phyloP scores from a whole-genome alignment of 2,888 invertebrate species.

The Aproaerema taeniolella region DNA sequence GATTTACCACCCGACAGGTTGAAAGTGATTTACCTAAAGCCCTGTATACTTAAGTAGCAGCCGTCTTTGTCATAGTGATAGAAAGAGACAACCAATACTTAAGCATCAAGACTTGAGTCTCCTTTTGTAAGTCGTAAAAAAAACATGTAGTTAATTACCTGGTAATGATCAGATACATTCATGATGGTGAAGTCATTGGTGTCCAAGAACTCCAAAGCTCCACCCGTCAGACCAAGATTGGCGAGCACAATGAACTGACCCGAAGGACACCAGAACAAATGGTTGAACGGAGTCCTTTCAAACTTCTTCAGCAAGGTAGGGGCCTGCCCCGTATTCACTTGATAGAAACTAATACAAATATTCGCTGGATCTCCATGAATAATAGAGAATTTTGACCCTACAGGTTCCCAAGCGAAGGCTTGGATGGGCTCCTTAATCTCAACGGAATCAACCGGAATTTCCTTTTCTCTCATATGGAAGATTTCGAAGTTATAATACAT shows the following conservation, averaged over 20 bases:
- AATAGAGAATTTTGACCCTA: conserved; percentile 96
- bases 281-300: conserved; percentile 93
- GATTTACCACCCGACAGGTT: no score
- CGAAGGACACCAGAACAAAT: conserved; percentile 96
- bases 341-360: conserved; percentile 94
- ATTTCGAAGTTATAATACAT: conserved; percentile 99
- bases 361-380: conserved; percentile 94
- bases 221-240: conserved; percentile 89
- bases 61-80: no score
- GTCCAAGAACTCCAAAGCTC: conserved; percentile 96
- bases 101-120: no score
- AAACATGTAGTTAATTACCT: no score
- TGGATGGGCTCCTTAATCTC: conserved; percentile 96
- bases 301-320: conserved; percentile 91
- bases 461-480: conserved; percentile 98
- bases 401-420: conserved; percentile 99
- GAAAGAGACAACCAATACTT: no score
- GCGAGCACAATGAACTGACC: conserved; percentile 97
- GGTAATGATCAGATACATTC: conserved; percentile 95
- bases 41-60: no score
- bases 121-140: no score
- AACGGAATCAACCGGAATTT: conserved; percentile 97
- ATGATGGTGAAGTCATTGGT: conserved; percentile 97
- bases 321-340: conserved; percentile 90
- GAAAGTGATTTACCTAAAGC: no score